phyloP scores from a whole-genome alignment of 2,888 invertebrate genomes.

The Coremacera marginata region DNA sequence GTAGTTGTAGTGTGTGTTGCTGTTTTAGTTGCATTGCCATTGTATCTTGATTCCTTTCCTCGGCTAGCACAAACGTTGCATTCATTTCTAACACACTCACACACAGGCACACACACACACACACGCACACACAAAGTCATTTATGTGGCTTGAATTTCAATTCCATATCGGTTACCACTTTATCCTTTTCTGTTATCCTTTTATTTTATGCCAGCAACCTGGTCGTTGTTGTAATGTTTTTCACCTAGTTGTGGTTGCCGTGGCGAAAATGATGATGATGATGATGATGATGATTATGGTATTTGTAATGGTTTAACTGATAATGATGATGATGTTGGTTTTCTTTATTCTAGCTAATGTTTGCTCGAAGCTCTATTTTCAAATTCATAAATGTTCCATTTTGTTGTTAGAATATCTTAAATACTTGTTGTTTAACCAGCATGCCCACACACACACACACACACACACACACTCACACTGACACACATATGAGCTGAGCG shows the following conservation, averaged over 20 bases:
- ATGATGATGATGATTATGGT: neutral
- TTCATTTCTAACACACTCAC: neutral
- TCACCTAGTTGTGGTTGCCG: constrained; percentile 4
- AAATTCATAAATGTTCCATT: neutral
- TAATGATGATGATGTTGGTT: neutral
- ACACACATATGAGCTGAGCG: too few species aligned
- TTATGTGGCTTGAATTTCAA: constrained; percentile 20
- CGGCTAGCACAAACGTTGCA: neutral
- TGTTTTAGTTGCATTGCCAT: neutral
- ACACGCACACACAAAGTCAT: neutral
- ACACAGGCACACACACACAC: neutral
- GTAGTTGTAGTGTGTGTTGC: neutral
- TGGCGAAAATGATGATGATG: neutral
- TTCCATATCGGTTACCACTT: neutral
- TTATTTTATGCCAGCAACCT: neutral
- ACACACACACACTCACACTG: too few species aligned
- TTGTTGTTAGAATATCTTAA: neutral
- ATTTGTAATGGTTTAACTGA: neutral
- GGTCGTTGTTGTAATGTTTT: neutral
- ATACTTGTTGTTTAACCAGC: neutral
- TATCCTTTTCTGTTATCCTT: neutral
- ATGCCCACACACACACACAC: too few species aligned
- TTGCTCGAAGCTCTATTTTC: neutral
- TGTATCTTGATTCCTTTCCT: neutral
- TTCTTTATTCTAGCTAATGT: neutral